Percentiles rank a stretch among this genome's conserved stretches.
phyloP scores from a whole-genome alignment of 2,888 invertebrate species.

The Lasioglossum pauxillum region DNA sequence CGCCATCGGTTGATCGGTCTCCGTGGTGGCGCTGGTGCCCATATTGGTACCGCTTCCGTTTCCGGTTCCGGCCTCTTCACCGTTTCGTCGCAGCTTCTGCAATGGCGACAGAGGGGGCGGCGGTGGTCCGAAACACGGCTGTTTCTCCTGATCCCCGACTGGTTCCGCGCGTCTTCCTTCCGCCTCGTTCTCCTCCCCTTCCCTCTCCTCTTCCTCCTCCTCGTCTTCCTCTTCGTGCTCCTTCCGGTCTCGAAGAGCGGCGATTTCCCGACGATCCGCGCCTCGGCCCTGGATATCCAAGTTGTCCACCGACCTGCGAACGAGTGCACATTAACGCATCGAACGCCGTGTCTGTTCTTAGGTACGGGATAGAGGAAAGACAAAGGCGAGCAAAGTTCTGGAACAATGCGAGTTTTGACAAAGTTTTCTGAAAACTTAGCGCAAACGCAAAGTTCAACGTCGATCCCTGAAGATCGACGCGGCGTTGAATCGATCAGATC shows the following conservation, averaged over 20 bases:
- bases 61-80: slow-evolving; percentile 1
- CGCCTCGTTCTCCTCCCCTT: slow-evolving; percentile 54
- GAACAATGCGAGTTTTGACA: too few relatives aligned
- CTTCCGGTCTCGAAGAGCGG: background rate
- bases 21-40: slow-evolving; percentile 79
- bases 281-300: slow-evolving; percentile 81
- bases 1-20: slow-evolving; percentile 82
- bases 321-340: background rate
- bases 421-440: too few relatives aligned
- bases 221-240: slow-evolving; percentile 38
- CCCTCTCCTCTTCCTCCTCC: slow-evolving; percentile 48
- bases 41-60: slow-evolving; percentile 63
- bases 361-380: too few relatives aligned
- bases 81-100: slow-evolving; percentile 48
- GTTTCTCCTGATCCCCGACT: slow-evolving; percentile 60
- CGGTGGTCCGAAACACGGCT: slow-evolving; percentile 84
- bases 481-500: background rate
- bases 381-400: background rate
- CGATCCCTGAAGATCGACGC: too few relatives aligned
- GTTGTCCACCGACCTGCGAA: slow-evolving; percentile 81
- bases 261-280: slow-evolving; percentile 51
- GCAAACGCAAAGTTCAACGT: too few relatives aligned
- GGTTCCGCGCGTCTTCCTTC: slow-evolving; percentile 6
- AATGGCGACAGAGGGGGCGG: slow-evolving; percentile 77
- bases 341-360: background rate